Percentiles rank a stretch among this genome's conserved stretches.
These are phyloP conservation scores for Caiman crocodilus DNA, from an alignment of 2,797 vertebrate genomes.

Conservation along the genomic window DNA sequence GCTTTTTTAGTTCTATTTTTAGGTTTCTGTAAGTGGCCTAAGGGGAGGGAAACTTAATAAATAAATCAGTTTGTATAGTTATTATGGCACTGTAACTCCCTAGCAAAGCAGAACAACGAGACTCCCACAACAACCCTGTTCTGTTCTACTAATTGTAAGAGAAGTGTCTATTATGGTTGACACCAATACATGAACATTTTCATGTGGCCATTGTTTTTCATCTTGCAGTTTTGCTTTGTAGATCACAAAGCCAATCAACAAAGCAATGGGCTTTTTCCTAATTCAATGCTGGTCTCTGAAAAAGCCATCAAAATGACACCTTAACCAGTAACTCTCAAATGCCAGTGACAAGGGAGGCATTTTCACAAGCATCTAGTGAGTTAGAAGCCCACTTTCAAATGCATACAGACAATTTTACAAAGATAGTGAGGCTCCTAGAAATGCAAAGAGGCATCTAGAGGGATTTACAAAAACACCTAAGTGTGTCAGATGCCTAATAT, in stretches of 20 bases:
- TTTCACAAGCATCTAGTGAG: background rate
- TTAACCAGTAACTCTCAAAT: background rate
- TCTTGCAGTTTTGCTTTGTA: background rate
- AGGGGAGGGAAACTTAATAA: background rate
- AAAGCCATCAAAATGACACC: background rate
- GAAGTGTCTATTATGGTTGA: slow-evolving; percentile 32
- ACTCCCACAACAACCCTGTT: background rate
- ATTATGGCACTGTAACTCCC: background rate
- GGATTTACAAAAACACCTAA: background rate
- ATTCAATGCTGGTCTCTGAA: slow-evolving; percentile 4
- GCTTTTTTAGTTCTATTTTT: background rate
- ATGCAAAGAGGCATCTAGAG: background rate
- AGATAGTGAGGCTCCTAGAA: background rate
- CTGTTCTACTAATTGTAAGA: background rate
- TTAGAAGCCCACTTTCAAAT: background rate
- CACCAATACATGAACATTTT: slow-evolving; percentile 17
- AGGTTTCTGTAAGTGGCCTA: background rate
- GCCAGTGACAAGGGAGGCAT: background rate
- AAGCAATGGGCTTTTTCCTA: background rate
- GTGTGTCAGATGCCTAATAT: background rate
- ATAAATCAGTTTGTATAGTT: background rate
- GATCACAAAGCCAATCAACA: background rate
- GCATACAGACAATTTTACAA: background rate
- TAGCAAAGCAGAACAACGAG: background rate
- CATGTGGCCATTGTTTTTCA: slow-evolving; percentile 44